phyloP scores from a whole-genome alignment of 2,797 vertebrate genomes.

The Acridotheres tristis region DNA sequence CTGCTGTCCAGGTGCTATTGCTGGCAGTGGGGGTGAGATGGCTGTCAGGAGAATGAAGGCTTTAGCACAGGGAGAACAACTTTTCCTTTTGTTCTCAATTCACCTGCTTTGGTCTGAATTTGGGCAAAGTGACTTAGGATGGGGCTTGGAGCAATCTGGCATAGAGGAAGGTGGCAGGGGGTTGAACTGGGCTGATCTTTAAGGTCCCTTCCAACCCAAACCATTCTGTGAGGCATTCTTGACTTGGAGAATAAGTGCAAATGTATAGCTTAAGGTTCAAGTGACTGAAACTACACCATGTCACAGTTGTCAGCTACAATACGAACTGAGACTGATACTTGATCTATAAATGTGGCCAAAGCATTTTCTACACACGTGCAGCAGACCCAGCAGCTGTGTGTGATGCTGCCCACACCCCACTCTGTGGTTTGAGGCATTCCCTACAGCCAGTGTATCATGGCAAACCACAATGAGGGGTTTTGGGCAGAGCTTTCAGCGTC shows the following conservation, averaged over 20 bases:
- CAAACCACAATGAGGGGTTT: background rate
- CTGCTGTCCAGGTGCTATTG: fast-evolving
- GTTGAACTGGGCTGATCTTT: background rate
- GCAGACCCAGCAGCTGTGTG: background rate
- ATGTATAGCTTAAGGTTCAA: background rate
- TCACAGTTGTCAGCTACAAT: fast-evolving
- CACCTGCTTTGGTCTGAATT: background rate
- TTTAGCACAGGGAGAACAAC: background rate
- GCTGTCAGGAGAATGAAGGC: background rate
- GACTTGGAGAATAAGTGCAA: background rate
- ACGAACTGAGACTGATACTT: background rate
- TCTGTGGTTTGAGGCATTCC: background rate
- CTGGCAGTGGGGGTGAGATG: background rate
- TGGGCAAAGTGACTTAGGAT: background rate
- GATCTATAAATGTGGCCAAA: background rate
- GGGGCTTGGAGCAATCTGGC: background rate
- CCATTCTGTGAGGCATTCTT: background rate
- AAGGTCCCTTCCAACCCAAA: background rate
- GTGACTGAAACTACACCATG: background rate
- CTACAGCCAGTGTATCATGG: background rate
- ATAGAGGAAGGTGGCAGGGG: background rate
- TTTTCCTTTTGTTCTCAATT: background rate
- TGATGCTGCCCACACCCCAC: background rate
- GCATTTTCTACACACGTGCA: fast-evolving
- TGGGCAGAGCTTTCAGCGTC: background rate